phyloP scores from a whole-genome alignment of 1,140 invertebrate genomes.

The Brevipalpus yothersi region DNA sequence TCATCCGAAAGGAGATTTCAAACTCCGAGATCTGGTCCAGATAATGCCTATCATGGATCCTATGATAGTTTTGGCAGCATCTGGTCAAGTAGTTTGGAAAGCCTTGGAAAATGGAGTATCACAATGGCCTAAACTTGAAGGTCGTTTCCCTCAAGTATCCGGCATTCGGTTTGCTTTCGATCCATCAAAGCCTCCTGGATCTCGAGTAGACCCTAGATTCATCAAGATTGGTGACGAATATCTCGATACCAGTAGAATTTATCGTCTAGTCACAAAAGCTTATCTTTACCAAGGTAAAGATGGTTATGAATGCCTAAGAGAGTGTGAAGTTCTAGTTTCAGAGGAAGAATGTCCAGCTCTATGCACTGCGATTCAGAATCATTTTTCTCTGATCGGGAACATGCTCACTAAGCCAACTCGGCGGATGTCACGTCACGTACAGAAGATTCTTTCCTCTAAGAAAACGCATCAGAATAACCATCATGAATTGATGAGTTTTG shows the following conservation, averaged over 20 bases:
- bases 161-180: conserved; percentile 63
- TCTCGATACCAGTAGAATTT: conserved; percentile 35
- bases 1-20: conserved; percentile 51
- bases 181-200: conserved; percentile 37
- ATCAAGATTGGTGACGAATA: conserved; percentile 63
- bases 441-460: conserved; percentile 51
- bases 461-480: conserved; percentile 45
- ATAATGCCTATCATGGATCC: conserved; percentile 62
- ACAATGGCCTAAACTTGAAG: conserved; percentile 51
- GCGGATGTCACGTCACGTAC: conserved; percentile 48
- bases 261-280: conserved; percentile 51
- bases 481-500: conserved; percentile 24
- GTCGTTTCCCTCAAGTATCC: conserved; percentile 51
- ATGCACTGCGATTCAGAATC: conserved; percentile 54
- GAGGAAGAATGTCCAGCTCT: conserved; percentile 57
- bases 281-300: conserved; percentile 47
- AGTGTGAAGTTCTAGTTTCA: conserved; percentile 40
- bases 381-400: conserved; percentile 52
- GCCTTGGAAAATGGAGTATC: conserved; percentile 54
- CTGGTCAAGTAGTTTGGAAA: conserved; percentile 34
- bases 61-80: conserved; percentile 38
- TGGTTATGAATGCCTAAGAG: conserved; percentile 51
- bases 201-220: conserved; percentile 37
- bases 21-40: conserved; percentile 48
- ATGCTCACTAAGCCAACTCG: conserved; percentile 38